Conservation (phyloP, 2,797 vertebrate genomes). For the Coregonus ussuriensis region DNA sequence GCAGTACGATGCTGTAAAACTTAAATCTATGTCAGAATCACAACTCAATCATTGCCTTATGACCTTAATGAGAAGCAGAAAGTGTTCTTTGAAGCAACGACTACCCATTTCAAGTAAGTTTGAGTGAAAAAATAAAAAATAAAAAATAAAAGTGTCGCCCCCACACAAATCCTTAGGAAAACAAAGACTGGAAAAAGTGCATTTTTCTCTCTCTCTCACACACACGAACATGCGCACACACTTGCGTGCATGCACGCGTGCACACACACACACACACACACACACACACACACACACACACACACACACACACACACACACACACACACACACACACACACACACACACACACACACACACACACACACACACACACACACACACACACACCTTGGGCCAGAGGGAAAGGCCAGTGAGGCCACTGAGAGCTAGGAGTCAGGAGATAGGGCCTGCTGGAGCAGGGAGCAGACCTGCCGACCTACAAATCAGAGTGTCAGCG, state of each 20-base stretch:
- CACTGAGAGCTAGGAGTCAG: constrained; percentile 25
- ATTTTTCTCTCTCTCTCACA: constrained; percentile 11
- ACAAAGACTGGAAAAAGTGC: constrained; percentile 7
- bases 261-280: not conserved
- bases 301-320: not conserved
- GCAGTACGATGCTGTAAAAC: not conserved
- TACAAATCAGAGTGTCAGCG: too few relatives aligned
- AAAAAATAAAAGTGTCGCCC: not conserved
- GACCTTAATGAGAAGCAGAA: not conserved
- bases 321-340: not conserved
- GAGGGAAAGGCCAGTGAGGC: constrained; percentile 57
- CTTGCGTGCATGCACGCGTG: not conserved
- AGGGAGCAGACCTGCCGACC: constrained; percentile 16
- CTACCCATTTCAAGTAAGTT: not conserved
- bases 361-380: not conserved
- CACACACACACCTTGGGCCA: constrained; percentile 14
- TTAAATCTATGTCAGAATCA: too few relatives aligned
- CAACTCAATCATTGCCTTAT: too few relatives aligned
- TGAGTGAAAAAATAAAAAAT: not conserved
- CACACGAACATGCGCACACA: not conserved
- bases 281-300: too few relatives aligned
- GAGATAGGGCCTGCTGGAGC: constrained; percentile 46
- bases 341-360: not conserved
- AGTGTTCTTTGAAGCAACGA: not conserved
- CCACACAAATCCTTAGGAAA: constrained; percentile 6